phyloP scores from a whole-genome alignment of 1,140 invertebrate genomes.

The Drosophila tropicalis region DNA sequence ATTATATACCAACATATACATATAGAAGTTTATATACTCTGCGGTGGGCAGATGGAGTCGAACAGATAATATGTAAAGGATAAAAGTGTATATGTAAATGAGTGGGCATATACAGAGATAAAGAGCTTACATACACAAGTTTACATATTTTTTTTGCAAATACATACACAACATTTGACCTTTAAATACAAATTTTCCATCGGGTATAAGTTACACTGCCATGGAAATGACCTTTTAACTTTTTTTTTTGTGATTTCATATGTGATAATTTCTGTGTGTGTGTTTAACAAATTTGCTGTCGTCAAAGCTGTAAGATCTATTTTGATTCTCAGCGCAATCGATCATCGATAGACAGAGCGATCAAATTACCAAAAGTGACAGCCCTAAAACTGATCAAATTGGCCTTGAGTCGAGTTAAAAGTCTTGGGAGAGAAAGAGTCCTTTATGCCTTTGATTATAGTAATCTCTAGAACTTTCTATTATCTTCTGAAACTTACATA shows the following conservation, averaged over 20 bases:
- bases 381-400: too few relatives aligned
- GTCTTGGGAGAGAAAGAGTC: too few relatives aligned
- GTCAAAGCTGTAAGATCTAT: too few relatives aligned
- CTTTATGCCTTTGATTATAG: too few relatives aligned
- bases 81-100: constrained; percentile 6
- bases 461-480: too few relatives aligned
- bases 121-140: neutral
- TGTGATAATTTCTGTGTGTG: neutral
- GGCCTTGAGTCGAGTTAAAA: too few relatives aligned
- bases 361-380: too few relatives aligned
- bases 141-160: neutral
- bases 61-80: constrained; percentile 10
- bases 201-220: neutral
- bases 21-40: neutral
- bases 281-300: too few relatives aligned
- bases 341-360: too few relatives aligned
- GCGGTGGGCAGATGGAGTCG: neutral
- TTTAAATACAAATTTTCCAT: neutral
- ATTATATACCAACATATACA: constrained; percentile 30
- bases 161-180: neutral
- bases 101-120: neutral
- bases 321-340: too few relatives aligned
- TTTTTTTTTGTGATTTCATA: neutral
- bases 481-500: too few relatives aligned
- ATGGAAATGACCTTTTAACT: neutral